Evolutionary conservation across 2,888 invertebrate genomes (phyloP), one percentile per base, ranked within the genome.

Genomic region (Tridacna crocea): DNA sequence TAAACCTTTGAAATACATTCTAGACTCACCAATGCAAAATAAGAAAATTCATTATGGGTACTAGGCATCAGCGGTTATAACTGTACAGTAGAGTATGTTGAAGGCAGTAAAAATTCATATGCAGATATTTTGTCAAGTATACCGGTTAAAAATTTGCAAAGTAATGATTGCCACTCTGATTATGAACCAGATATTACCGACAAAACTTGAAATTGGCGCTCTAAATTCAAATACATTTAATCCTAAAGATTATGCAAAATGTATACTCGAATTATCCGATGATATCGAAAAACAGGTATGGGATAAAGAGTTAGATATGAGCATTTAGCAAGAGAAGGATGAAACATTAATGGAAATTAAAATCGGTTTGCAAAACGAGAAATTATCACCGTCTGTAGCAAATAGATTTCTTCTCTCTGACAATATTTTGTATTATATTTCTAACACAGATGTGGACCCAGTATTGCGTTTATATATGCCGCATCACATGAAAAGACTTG

Each of bases 141-240:
- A n/a, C 36, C 11, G n/a, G 27, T 48, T 46, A 51, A 27, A 17
- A n/a, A 15, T 8, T 66, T 55, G 22, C 26, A 12, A 19, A n/a
- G n/a, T n/a, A 26, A 19, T 17, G 68, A 68, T 12, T n/a, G 51
- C 4, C 46, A 26, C 27, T n/a, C n/a, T n/a, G n/a, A n/a, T n/a
- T n/a, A n/a, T n/a, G 77, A 66, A 22, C 60, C 74, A 19, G 83
- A 85, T 72, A 65, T 82, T 12, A 76, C 72, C 79, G 77, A 80
- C 26, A 84, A 77, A 15, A 19, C 48, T 51, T 63, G 72, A 84
- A 61, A 76, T 82, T 2, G 77, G 75, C 47, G 66, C 60, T 24
- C 26, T 84, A 0, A 79, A 83, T 72, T 84, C 84, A 22, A 83
- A 75, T 77, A 24, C 65, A 2, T 77, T 87, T 76, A 75, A 82